Percentiles rank a stretch among this genome's conserved stretches.
These are phyloP conservation scores for Coptotermes formosanus DNA, from an alignment of 1,140 invertebrate genomes.

Conservation along the genomic window DNA sequence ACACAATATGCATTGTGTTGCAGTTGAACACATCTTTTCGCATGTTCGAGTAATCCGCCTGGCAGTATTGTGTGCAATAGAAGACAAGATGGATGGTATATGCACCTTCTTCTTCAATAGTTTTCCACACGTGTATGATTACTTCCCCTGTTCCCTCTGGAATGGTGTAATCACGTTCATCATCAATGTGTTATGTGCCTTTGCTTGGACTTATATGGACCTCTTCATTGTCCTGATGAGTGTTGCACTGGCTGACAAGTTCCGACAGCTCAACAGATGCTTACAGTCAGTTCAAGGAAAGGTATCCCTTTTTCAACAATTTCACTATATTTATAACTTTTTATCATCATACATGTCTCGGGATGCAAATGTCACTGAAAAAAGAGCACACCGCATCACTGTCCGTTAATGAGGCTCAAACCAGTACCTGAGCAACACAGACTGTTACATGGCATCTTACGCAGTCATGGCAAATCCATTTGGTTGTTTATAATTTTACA, in stretches of 20 bases:
- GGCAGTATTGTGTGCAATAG: background rate
- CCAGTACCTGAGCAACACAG: no score
- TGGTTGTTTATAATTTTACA: no score
- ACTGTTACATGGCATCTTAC: no score
- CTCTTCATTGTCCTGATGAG: constrained; percentile 68
- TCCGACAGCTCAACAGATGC: constrained; percentile 56
- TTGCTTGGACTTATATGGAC: constrained; percentile 69
- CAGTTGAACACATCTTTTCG: background rate
- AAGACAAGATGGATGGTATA: background rate
- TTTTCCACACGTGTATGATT: constrained; percentile 46
- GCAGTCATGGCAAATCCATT: no score
- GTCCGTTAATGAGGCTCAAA: no score
- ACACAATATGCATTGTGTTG: background rate
- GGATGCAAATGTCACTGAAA: no score
- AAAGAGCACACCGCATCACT: no score
- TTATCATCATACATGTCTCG: no score
- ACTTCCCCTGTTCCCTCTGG: constrained; percentile 44
- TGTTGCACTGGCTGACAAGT: constrained; percentile 60
- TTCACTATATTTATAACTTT: no score
- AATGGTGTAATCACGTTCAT: constrained; percentile 51
- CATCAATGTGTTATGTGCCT: constrained; percentile 56
- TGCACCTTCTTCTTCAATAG: constrained; percentile 11
- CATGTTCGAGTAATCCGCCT: background rate
- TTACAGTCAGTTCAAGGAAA: constrained; percentile 48
- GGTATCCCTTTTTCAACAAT: constrained; percentile 33